These are phyloP conservation scores for Microcebus jonahi DNA, from an alignment of 2,113 vertebrate genomes.

Conservation along the genomic window DNA sequence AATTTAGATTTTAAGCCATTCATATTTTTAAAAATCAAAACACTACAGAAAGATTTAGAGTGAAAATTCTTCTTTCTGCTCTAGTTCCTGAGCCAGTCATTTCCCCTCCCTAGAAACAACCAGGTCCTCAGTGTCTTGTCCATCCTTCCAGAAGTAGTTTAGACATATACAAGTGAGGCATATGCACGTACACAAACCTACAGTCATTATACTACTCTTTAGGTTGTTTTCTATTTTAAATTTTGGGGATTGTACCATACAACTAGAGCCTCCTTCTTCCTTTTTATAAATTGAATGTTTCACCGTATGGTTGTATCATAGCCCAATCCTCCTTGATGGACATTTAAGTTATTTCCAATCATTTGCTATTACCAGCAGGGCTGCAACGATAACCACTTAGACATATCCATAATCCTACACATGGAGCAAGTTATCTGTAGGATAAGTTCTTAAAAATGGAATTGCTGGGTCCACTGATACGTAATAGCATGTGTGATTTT, in stretches of 20 bases:
- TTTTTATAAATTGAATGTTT: not conserved
- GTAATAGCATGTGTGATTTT: not conserved
- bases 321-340: not conserved
- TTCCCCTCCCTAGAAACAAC: not conserved
- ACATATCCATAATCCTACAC: accelerated
- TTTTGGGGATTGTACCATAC: not conserved
- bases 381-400: not conserved
- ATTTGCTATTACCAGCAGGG: not conserved
- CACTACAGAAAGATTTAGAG: not conserved
- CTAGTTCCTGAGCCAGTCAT: not conserved
- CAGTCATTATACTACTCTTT: not conserved
- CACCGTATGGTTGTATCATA: accelerated
- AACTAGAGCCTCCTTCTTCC: not conserved
- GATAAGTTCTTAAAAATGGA: not conserved
- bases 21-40: slow-evolving; percentile 24
- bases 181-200: not conserved
- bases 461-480: not conserved
- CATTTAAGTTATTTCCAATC: not conserved
- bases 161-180: not conserved
- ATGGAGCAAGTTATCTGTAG: not conserved
- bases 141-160: not conserved
- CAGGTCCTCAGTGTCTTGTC: not conserved
- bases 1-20: slow-evolving; percentile 40
- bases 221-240: not conserved
- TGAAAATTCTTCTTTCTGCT: not conserved